Base-by-base conservation (phyloP, 2,113 vertebrate species). In the Abramis brama region DNA sequence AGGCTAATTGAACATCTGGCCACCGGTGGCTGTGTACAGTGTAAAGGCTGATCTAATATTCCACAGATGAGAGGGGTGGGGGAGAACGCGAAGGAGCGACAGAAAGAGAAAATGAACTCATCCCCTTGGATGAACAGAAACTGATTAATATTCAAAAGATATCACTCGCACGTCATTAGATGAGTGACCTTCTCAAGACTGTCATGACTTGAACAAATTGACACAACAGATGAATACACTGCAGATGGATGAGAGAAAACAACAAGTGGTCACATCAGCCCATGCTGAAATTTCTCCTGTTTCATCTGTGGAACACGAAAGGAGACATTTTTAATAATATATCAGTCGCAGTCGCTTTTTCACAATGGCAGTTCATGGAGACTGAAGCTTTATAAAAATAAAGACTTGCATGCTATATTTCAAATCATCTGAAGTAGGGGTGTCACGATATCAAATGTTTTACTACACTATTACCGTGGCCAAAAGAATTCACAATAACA, bases 1-100 rank as follows among this genome's bases (percentile, higher is more conserved):
- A 85, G 79, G 80, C 84, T 88, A 86, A 90, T 87, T 86, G 87
- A 90, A 88, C 89, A 90, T 90, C 89, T 90, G 89, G 83, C 87
- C 78, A 52, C 75, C 73, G 76, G 85, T 85, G 87, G 79, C 83
- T 85, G 25, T 55, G 74, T 82, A 57, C 83, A 87, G 79, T 62
- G 70, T 27, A 2, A 43, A 86, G 83, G 50, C 74, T 66, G 45
- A 85, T 64, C 87, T 89, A 73, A 89, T 87, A 87, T 89, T 87
- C 76, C 79, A 79, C 13, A 30, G 81, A 59, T 43, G 62, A 52
- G 8, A 59, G 70, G n/a, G 74, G 47, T 23, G 27, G 59, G 23
- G 77, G 47, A 79, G 45, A 79, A 66, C 39, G 39, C 7, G 17
- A 78, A 45, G 23, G 25, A 70, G 71, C 15, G 21, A 62, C 36